These are phyloP conservation scores for Centrocercus urophasianus DNA, from an alignment of 2,113 vertebrate species.

Conservation along the genomic window DNA sequence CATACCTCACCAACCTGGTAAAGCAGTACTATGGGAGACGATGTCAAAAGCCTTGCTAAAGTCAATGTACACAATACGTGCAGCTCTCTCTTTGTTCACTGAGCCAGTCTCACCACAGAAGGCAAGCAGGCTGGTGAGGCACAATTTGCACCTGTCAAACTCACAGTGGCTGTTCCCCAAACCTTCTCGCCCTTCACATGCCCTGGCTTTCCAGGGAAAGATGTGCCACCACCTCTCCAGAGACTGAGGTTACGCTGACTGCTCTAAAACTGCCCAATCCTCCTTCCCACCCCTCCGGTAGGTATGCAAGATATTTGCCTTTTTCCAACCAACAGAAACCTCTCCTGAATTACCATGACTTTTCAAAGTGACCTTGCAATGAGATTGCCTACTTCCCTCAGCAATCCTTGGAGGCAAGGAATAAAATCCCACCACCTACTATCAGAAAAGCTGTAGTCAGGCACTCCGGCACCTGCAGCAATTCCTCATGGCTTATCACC, in stretches of 20 bases:
- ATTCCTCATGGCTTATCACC: background rate
- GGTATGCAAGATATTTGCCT: accelerated
- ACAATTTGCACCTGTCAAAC: background rate
- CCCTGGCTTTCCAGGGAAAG: background rate
- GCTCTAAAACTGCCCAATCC: background rate
- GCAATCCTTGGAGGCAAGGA: background rate
- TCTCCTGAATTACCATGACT: background rate
- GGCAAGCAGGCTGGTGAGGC: background rate
- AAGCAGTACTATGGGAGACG: background rate
- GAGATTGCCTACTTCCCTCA: background rate
- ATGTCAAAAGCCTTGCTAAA: background rate
- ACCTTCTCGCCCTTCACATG: background rate
- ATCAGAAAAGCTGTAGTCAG: background rate
- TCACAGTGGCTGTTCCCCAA: background rate
- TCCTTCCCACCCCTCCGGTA: background rate
- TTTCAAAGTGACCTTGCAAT: background rate
- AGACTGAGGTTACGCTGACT: background rate
- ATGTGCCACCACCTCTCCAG: background rate
- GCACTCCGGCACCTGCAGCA: background rate
- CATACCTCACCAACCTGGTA: background rate
- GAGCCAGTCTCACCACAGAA: background rate
- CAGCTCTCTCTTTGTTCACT: background rate
- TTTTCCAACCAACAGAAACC: background rate
- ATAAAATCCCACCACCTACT: background rate
- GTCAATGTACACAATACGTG: background rate